A percentile compares a stretch with the other conserved stretches of the same genome.
Evolutionary conservation across 2,113 vertebrate genomes (phyloP).

Genomic region (Pelodiscus sinensis): DNA sequence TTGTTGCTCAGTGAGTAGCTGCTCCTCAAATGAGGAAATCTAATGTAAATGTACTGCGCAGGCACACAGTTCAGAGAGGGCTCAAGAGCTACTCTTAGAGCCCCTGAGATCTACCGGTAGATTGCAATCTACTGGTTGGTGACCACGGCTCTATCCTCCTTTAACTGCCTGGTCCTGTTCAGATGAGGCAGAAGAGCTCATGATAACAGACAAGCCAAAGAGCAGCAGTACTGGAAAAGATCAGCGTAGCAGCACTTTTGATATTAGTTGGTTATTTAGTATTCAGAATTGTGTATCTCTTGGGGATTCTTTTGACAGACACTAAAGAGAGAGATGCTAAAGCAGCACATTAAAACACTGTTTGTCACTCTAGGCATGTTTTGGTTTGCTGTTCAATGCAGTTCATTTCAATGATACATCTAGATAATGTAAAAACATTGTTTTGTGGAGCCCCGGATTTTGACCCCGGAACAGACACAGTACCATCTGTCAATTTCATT

Average conservation of each 20-base stretch:
- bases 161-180: neutral
- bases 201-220: neutral
- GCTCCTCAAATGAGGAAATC: no score
- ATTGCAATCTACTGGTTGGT: no score
- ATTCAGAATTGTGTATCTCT: conserved; percentile 3
- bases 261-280: neutral
- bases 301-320: conserved; percentile 18
- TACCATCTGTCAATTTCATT: neutral
- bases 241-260: neutral
- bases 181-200: neutral
- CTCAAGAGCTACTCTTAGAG: no score
- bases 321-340: conserved; percentile 23
- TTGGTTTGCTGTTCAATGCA: conserved; percentile 37
- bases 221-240: neutral
- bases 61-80: no score
- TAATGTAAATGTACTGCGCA: no score
- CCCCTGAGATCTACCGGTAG: no score
- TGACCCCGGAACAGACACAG: conserved; percentile 6
- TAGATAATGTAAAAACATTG: conserved; percentile 18
- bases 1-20: no score
- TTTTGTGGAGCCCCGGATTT: neutral
- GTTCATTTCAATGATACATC: conserved; percentile 13
- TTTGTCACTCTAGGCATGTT: conserved; percentile 8
- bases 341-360: neutral
- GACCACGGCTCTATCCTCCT: neutral